phyloP scores from a whole-genome alignment of 2,797 vertebrate species.

The Delichon dasypus region DNA sequence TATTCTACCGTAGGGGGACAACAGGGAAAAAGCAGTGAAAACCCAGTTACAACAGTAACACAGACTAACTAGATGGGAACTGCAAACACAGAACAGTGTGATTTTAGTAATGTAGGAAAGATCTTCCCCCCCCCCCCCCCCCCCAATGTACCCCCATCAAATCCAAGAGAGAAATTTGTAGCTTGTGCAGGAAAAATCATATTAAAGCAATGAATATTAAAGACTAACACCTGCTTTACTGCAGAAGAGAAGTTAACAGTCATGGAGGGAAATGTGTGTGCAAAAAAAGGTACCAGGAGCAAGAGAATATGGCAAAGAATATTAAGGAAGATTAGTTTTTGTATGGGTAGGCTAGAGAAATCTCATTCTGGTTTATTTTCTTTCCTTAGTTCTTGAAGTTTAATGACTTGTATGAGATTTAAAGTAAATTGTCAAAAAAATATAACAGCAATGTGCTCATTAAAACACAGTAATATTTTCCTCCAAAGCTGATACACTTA shows the following conservation, averaged over 20 bases:
- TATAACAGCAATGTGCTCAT: background rate
- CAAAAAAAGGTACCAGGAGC: background rate
- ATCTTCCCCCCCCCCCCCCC: rapidly evolving
- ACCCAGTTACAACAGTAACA: background rate
- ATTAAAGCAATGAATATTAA: background rate
- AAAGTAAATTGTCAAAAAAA: background rate
- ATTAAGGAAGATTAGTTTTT: background rate
- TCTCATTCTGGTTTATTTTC: background rate
- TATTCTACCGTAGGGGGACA: background rate
- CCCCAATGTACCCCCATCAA: background rate
- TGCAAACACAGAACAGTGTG: background rate
- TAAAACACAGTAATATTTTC: background rate
- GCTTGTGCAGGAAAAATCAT: background rate
- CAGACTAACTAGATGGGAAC: background rate
- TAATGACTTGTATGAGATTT: background rate
- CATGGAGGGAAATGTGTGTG: background rate
- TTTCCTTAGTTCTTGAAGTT: background rate
- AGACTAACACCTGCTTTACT: background rate
- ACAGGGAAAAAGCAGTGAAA: background rate
- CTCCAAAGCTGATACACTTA: background rate
- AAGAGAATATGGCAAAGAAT: background rate
- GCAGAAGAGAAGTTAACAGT: background rate
- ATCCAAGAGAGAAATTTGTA: background rate
- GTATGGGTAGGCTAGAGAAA: background rate
- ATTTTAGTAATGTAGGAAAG: background rate